Percentiles rank a stretch among this genome's conserved stretches.
These are phyloP conservation scores for Scartelaos histophorus DNA, from an alignment of 2,113 vertebrate species.

Conservation along the genomic window DNA sequence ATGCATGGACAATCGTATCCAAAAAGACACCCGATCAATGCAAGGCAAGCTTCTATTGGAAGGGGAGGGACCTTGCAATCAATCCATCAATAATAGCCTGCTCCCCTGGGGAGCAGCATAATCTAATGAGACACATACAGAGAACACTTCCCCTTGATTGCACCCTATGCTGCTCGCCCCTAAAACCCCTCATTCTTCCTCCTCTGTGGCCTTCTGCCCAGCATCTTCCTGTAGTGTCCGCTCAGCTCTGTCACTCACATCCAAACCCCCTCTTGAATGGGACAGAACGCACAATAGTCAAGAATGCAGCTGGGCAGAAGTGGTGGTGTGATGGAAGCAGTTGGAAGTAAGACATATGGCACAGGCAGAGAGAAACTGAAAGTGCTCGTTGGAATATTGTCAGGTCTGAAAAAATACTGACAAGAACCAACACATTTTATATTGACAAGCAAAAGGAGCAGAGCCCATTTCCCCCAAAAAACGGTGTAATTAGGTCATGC, in stretches of 20 bases:
- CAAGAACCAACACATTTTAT: neutral
- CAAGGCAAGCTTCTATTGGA: conserved; percentile 47
- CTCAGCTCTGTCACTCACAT: conserved; percentile 39
- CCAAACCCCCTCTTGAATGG: conserved; percentile 39
- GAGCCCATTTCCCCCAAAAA: neutral
- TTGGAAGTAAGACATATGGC: neutral
- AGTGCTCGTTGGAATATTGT: neutral
- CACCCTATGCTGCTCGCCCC: conserved; percentile 44
- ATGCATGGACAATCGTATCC: conserved; percentile 61
- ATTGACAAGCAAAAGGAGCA: neutral
- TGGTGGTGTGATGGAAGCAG: conserved; percentile 16
- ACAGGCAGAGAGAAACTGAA: conserved; percentile 10
- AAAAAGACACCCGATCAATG: conserved; percentile 58
- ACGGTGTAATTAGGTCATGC: neutral
- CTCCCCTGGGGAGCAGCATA: conserved; percentile 59
- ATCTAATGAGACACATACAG: conserved; percentile 64
- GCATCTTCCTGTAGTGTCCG: conserved; percentile 13
- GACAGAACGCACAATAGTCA: conserved; percentile 55
- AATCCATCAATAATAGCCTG: conserved; percentile 72
- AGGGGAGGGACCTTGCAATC: conserved; percentile 65
- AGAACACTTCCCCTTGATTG: conserved; percentile 49
- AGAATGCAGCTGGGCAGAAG: conserved; percentile 56
- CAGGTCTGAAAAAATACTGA: neutral
- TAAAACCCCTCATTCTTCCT: conserved; percentile 30
- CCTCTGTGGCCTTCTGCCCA: conserved; percentile 18